Evolutionary conservation across 2,888 invertebrate genomes (phyloP).

Genomic region (Argyresthia albistria): DNA sequence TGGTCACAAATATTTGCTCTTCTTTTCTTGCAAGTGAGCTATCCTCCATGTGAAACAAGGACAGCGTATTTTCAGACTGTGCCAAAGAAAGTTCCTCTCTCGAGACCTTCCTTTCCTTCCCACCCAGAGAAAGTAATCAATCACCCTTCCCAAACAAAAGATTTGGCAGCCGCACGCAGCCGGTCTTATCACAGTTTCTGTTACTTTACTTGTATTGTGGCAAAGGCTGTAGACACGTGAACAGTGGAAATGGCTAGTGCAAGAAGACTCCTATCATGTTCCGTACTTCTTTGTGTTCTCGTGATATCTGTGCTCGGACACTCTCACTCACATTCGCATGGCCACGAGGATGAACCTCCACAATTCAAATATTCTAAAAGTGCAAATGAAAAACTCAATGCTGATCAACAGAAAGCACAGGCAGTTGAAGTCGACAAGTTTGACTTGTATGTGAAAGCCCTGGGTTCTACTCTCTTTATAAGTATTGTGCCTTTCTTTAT

Average conservation of each 20-base stretch:
- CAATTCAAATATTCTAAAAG: conserved; percentile 87
- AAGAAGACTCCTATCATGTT: not conserved
- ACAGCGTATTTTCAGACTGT: too few species aligned
- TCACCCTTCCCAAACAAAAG: too few species aligned
- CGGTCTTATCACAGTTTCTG: too few species aligned
- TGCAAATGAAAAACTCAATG: conserved; percentile 64
- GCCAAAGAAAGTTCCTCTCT: too few species aligned
- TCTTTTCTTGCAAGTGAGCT: too few species aligned
- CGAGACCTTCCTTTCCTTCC: too few species aligned
- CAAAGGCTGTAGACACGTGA: not conserved
- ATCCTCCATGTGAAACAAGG: too few species aligned
- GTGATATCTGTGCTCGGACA: conserved; percentile 30
- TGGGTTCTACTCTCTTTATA: conserved; percentile 93
- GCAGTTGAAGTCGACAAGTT: conserved; percentile 38
- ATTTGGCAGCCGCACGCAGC: too few species aligned
- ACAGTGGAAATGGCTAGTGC: not conserved
- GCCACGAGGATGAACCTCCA: conserved; percentile 73
- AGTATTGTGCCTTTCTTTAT: conserved; percentile 96
- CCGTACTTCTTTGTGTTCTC: not conserved
- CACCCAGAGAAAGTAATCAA: too few species aligned
- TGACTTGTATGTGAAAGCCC: conserved; percentile 83
- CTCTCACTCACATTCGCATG: conserved; percentile 58
- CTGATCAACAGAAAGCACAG: conserved; percentile 45
- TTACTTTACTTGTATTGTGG: too few species aligned
- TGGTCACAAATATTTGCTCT: too few species aligned